phyloP scores from a whole-genome alignment of 1,140 invertebrate genomes.

The Armadillidium nasatum region DNA sequence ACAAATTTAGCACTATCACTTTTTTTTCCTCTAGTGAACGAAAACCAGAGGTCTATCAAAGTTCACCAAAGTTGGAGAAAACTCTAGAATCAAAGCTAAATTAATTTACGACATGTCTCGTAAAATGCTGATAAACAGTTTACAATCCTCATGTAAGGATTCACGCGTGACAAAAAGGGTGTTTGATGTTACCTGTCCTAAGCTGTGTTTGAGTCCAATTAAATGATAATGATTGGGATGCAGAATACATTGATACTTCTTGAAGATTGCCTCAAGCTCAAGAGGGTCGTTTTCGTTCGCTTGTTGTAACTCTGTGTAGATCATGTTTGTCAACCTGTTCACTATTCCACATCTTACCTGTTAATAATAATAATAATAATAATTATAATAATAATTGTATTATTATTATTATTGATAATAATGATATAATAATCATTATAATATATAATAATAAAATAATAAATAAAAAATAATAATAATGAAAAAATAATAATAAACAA shows the following conservation, averaged over 20 bases:
- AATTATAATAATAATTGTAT: no score
- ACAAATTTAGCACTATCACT: no score
- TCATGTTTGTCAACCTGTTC: conserved; percentile 36
- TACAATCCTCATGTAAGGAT: no score
- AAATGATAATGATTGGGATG: conserved; percentile 43
- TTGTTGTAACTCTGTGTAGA: conserved; percentile 35
- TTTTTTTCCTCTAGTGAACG: no score
- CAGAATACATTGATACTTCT: conserved; percentile 38
- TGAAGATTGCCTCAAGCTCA: conserved; percentile 33
- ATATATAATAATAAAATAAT: not conserved
- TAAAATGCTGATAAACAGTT: no score
- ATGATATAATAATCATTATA: not conserved
- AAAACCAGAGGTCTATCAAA: no score
- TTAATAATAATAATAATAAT: not conserved
- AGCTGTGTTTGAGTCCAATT: conserved; percentile 38
- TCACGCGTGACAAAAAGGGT: no score
- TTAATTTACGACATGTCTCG: no score
- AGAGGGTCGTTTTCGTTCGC: conserved; percentile 24
- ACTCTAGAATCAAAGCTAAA: no score
- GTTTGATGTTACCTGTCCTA: conserved; percentile 31
- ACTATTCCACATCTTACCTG: conserved; percentile 32
- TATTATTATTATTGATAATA: no score
- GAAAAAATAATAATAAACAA: no score
- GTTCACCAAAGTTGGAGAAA: no score
- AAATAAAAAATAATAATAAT: not conserved